A percentile compares a stretch with the other conserved stretches of the same genome.
Conservation (phyloP, 2,797 vertebrate genomes). For the Pseudochaenichthys georgianus region DNA sequence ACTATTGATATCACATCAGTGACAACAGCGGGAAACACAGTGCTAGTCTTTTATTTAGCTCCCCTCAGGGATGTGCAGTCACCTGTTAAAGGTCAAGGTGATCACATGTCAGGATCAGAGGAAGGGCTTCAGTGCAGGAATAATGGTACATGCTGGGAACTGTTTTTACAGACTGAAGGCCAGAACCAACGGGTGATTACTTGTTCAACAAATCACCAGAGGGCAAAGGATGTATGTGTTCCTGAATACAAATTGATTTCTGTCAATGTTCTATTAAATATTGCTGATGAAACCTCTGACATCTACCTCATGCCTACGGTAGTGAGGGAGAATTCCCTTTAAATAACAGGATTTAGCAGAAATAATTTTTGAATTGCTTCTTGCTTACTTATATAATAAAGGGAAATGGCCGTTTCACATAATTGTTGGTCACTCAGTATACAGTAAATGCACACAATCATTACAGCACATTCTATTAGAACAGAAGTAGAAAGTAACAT, state of each 20-base stretch:
- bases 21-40: constrained; percentile 71
- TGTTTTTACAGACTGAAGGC: constrained; percentile 33
- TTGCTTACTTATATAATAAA: neutral
- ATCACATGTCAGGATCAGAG: constrained; percentile 60
- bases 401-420: neutral
- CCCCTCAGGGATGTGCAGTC: constrained; percentile 65
- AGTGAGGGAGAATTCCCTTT: neutral
- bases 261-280: neutral
- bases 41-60: constrained; percentile 62
- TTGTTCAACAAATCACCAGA: constrained; percentile 34
- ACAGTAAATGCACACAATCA: neutral
- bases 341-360: neutral
- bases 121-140: constrained; percentile 31
- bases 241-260: constrained; percentile 2
- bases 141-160: constrained; percentile 28
- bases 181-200: constrained; percentile 26
- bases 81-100: constrained; percentile 73
- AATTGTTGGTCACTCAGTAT: neutral
- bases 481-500: neutral
- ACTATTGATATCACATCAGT: constrained; percentile 76
- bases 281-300: neutral
- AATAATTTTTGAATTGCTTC: too few species aligned
- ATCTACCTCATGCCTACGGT: neutral
- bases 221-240: constrained; percentile 1
- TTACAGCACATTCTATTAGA: neutral